These are phyloP conservation scores for Spinus olivaceus DNA, from an alignment of 2,797 vertebrate genomes.

Conservation along the genomic window DNA sequence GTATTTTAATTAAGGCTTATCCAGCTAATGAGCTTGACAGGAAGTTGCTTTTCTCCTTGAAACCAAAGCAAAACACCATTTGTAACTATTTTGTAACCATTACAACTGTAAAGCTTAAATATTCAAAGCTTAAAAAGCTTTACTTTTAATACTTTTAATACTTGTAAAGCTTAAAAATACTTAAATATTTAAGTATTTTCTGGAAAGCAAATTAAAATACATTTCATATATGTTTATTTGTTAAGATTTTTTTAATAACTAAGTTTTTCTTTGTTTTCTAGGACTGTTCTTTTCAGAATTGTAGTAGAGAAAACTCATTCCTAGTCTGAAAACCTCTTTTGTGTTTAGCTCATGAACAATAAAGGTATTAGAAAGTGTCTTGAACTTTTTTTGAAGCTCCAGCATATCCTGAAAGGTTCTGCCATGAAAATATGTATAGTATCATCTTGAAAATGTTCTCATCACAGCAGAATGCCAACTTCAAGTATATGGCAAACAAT, in stretches of 20 bases:
- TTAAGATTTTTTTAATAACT: background rate
- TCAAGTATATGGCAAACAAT: constrained; percentile 38
- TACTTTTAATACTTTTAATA: no score
- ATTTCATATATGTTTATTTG: background rate
- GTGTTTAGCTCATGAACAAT: background rate
- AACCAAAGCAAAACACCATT: constrained; percentile 14
- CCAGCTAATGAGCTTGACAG: constrained; percentile 15
- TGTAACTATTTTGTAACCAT: background rate
- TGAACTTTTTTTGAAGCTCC: background rate
- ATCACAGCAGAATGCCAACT: constrained; percentile 29
- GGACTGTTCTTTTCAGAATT: background rate
- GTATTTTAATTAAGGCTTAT: constrained; percentile 52
- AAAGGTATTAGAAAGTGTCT: background rate
- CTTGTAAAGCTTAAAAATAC: no score
- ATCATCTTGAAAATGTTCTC: background rate
- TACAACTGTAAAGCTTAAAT: background rate
- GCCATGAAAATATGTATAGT: background rate
- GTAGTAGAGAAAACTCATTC: background rate
- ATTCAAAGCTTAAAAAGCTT: no score
- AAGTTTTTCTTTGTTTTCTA: background rate
- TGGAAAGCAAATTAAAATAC: background rate
- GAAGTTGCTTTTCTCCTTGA: background rate
- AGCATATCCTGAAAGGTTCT: background rate
- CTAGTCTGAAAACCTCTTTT: background rate
- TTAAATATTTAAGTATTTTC: background rate